phyloP scores from a whole-genome alignment of 2,797 vertebrate species.

The Etheostoma perlongum region DNA sequence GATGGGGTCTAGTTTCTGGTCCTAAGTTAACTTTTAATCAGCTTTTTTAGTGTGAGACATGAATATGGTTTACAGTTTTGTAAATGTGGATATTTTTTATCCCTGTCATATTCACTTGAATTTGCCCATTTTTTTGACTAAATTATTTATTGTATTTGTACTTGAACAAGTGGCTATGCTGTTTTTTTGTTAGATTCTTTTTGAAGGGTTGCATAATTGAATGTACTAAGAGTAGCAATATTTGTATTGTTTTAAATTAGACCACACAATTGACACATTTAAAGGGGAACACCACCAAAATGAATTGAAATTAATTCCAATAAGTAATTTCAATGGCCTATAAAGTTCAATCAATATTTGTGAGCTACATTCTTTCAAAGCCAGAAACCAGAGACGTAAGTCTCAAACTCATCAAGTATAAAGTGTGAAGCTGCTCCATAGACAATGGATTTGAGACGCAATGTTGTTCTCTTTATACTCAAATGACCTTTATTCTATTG shows the following conservation, averaged over 20 bases:
- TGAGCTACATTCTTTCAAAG: too few species aligned
- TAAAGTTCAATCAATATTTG: too few species aligned
- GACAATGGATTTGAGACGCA: too few species aligned
- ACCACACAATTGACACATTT: neutral
- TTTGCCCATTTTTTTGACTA: slow-evolving; percentile 17
- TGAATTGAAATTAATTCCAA: too few species aligned
- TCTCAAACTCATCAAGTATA: too few species aligned
- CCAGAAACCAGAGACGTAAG: too few species aligned
- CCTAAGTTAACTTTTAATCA: slow-evolving; percentile 15
- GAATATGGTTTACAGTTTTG: slow-evolving; percentile 41
- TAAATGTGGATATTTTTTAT: slow-evolving; percentile 15
- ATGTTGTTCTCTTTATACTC: too few species aligned
- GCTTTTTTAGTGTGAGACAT: slow-evolving; percentile 1
- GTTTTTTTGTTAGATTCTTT: slow-evolving; percentile 4
- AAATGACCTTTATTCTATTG: too few species aligned
- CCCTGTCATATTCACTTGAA: slow-evolving; percentile 3
- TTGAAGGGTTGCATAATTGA: slow-evolving; percentile 6
- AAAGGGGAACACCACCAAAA: too few species aligned
- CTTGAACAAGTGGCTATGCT: slow-evolving; percentile 19
- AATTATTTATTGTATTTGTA: slow-evolving; percentile 15
- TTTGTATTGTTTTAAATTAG: slow-evolving; percentile 34
- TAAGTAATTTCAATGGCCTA: too few species aligned
- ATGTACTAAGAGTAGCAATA: slow-evolving; percentile 22
- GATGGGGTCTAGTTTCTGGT: slow-evolving; percentile 11
- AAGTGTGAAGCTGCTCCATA: too few species aligned